Base-by-base conservation (phyloP, 2,888 invertebrate genomes). In the Volucella inflata region DNA sequence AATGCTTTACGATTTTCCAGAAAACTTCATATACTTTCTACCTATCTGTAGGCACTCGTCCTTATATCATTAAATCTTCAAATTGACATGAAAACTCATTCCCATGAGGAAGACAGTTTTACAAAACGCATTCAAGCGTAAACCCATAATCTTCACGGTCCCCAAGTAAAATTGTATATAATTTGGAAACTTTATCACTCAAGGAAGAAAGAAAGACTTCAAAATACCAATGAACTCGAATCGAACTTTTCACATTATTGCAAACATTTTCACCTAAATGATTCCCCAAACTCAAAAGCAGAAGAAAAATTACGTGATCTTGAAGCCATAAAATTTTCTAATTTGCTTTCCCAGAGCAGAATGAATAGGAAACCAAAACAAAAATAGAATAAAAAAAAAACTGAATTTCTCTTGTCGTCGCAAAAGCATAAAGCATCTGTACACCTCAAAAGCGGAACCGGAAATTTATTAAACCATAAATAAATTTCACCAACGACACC, bases 231-330 rank as follows among this genome's bases (percentile, higher is more conserved):
- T 59, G 38, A 60, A 51, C 48, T 71, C 60, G 46, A 67, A 75
- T 75, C 67, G 72, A 82, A 82, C 60, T 82, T 82, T 82, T 72
- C 62, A 78, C 78, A 78, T 77, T 78, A 82, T 78, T 72, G 48
- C 10, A 48, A 71, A 71, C 46, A 60, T 77, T 77, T 51, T 62
- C 48, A 16, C 36, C 40, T 16, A 60, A 68, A 72, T 50, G 67
- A 67, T 55, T 68, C 72, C 48, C 55, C 17, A 67, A 77, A 62
- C 14, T 72, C 55, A 67, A 65, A 65, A 60, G 11, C 46, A 51
- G 53, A 65, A 59, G 46, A 67, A 14, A 44, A 79, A 64, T 60
- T 68, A 68, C 60, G 60, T 77, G 77, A 82, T 82, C 65, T 71
- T 48, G 14, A 48, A 67, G 65, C 62, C 21, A 67, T 60, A 60